Conservation (phyloP, 2,113 vertebrate species). For the Paradoxurus hermaphroditus region DNA sequence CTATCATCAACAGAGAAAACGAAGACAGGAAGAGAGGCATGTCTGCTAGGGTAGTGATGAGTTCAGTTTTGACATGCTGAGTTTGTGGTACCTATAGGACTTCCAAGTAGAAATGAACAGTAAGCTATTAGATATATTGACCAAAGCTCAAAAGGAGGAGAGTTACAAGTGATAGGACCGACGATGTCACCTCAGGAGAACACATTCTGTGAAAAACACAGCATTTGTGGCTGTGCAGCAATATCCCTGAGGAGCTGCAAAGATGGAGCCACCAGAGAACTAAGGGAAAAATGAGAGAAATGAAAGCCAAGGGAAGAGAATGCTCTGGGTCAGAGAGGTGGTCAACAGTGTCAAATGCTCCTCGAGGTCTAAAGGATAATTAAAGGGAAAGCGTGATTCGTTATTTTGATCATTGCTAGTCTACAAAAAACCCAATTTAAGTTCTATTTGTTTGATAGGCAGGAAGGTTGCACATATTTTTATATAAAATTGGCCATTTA, state of each 20-base stretch:
- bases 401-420: slow-evolving; percentile 10
- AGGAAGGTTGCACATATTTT: not conserved
- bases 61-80: not conserved
- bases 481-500: not conserved
- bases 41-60: not conserved
- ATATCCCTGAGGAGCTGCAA: not conserved
- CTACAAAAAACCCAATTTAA: not conserved
- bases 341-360: not conserved
- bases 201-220: not conserved
- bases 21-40: not conserved
- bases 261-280: not conserved
- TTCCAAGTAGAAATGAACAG: not conserved
- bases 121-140: not conserved
- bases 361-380: not conserved
- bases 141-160: not conserved
- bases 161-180: not conserved
- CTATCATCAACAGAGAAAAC: not conserved
- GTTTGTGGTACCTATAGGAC: not conserved
- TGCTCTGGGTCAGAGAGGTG: not conserved
- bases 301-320: not conserved
- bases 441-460: not conserved
- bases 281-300: not conserved
- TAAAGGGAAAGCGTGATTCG: not conserved
- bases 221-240: not conserved
- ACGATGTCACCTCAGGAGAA: not conserved